phyloP scores from a whole-genome alignment of 2,888 invertebrate genomes.

The Deilephila porcellus region DNA sequence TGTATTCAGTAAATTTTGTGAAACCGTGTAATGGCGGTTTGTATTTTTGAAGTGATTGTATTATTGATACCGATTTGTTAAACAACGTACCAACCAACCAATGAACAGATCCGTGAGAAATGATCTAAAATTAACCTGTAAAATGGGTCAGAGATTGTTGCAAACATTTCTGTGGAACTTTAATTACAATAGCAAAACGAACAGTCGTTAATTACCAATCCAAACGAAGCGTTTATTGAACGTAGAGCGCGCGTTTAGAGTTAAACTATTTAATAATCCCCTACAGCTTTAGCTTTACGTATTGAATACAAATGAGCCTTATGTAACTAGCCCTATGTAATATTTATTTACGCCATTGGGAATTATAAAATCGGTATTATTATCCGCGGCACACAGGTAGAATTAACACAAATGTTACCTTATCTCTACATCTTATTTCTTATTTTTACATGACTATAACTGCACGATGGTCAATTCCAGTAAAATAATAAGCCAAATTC shows the following conservation, averaged over 20 bases:
- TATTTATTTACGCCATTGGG: too few relatives aligned
- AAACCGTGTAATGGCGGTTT: too few relatives aligned
- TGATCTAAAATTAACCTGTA: conserved; percentile 9
- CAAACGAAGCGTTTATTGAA: conserved; percentile 32
- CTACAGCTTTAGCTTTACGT: not conserved
- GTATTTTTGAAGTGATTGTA: not conserved
- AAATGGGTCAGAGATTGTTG: conserved; percentile 28
- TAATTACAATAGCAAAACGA: conserved; percentile 32
- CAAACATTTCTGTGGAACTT: conserved; percentile 25
- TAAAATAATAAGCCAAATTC: too few relatives aligned
- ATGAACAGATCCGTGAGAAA: conserved; percentile 28
- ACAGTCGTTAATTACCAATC: conserved; percentile 37
- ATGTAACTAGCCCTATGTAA: too few relatives aligned
- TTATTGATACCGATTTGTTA: not conserved
- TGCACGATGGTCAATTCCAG: too few relatives aligned
- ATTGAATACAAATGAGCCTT: not conserved
- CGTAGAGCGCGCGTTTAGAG: not conserved
- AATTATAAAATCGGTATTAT: too few relatives aligned
- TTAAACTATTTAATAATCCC: conserved; percentile 36
- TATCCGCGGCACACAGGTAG: too few relatives aligned
- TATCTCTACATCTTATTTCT: too few relatives aligned
- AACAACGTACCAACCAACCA: not conserved
- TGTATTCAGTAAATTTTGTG: too few relatives aligned
- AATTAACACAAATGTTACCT: too few relatives aligned
- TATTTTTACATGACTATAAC: too few relatives aligned